Conservation (phyloP, 2,113 vertebrate genomes). For the Arvicanthis niloticus region DNA sequence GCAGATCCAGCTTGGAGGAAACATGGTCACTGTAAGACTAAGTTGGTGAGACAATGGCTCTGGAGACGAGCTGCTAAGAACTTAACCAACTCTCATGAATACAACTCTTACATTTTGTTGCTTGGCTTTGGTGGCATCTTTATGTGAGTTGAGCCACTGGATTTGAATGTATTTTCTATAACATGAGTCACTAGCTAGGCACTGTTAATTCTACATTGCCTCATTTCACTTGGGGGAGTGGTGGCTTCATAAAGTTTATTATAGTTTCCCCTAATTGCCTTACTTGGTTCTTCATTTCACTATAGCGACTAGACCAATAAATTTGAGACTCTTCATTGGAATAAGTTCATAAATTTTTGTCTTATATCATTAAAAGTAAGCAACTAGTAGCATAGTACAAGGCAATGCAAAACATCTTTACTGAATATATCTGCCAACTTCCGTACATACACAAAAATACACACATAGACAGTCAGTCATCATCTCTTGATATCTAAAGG, state of each 20-base stretch:
- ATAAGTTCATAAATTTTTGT: constrained; percentile 20
- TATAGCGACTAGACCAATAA: not conserved
- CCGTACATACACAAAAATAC: not conserved
- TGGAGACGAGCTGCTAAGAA: not conserved
- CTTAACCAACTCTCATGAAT: not conserved
- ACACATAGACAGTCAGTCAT: not conserved
- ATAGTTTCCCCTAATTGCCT: not conserved
- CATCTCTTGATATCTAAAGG: not conserved
- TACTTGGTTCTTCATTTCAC: constrained; percentile 37
- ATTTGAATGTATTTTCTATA: not conserved
- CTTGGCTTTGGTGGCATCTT: constrained; percentile 26
- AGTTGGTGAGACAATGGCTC: not conserved
- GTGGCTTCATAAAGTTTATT: not conserved
- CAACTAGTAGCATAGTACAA: not conserved
- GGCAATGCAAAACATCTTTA: not conserved
- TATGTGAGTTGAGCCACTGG: not conserved
- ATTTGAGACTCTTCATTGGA: not conserved
- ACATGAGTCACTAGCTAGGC: not conserved
- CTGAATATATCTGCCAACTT: not conserved
- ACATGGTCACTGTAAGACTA: not conserved
- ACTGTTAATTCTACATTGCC: not conserved
- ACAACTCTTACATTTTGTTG: not conserved
- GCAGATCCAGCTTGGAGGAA: not conserved
- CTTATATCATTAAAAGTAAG: not conserved
- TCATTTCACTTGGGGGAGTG: not conserved